Evolutionary conservation across 2,888 invertebrate species (phyloP).

Genomic region (Himalopsyche anomala): DNA sequence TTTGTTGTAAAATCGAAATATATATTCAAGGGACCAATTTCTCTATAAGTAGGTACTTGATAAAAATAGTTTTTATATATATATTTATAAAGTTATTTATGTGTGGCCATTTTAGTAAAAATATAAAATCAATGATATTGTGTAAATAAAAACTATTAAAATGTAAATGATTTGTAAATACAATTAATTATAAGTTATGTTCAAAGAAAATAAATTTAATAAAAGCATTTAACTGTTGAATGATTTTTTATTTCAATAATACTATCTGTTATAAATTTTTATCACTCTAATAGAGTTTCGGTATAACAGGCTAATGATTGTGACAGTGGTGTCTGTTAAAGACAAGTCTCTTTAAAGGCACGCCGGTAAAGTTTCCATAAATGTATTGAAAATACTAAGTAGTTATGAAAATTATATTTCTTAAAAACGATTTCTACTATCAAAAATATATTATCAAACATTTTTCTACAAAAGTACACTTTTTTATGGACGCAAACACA

Average conservation of each 20-base stretch:
- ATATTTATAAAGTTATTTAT: constrained; percentile 8
- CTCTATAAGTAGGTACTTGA: background rate
- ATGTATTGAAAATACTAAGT: too few relatives aligned
- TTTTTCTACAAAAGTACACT: too few relatives aligned
- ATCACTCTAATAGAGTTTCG: too few relatives aligned
- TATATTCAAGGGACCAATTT: constrained; percentile 20
- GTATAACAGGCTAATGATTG: too few relatives aligned
- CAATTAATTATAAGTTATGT: background rate
- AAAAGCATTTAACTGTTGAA: constrained; percentile 37
- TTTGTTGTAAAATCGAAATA: background rate
- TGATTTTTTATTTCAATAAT: background rate
- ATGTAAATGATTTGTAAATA: constrained; percentile 38
- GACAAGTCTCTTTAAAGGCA: too few relatives aligned
- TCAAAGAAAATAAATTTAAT: constrained; percentile 33
- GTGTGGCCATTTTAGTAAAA: constrained; percentile 25
- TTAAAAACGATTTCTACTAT: too few relatives aligned
- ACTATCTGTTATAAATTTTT: too few relatives aligned
- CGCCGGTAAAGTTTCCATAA: too few relatives aligned
- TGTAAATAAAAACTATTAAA: background rate
- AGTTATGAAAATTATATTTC: too few relatives aligned
- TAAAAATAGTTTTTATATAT: background rate
- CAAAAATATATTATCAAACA: too few relatives aligned
- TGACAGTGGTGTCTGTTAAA: too few relatives aligned
- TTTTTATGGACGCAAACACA: too few relatives aligned
- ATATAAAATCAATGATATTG: constrained; percentile 35